phyloP scores from a whole-genome alignment of 2,888 invertebrate species.

The Caradrina kadenii region DNA sequence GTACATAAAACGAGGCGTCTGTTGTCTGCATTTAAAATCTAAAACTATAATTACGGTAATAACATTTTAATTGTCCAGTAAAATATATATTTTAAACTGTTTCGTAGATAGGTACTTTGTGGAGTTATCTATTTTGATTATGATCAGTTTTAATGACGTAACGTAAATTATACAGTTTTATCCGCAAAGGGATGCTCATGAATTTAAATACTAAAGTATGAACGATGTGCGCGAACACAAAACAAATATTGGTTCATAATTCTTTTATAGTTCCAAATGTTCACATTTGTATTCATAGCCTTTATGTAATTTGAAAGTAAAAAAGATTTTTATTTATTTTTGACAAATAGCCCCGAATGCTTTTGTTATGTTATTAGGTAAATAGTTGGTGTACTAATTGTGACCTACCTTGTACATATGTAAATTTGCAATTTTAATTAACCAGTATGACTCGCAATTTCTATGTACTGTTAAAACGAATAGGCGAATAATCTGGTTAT shows the following conservation, averaged over 20 bases:
- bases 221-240: constrained; percentile 29
- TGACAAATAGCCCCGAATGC: background rate
- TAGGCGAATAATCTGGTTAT: constrained; percentile 58
- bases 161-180: constrained; percentile 36
- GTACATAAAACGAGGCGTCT: constrained; percentile 32
- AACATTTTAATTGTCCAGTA: constrained; percentile 33
- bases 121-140: constrained; percentile 41
- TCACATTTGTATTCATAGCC: constrained; percentile 49
- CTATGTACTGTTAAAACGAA: constrained; percentile 20
- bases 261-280: constrained; percentile 29
- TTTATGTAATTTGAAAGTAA: constrained; percentile 30
- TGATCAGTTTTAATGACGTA: constrained; percentile 36
- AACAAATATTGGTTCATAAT: constrained; percentile 46
- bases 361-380: too few species aligned
- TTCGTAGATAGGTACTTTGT: constrained; percentile 25
- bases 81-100: constrained; percentile 37
- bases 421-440: constrained; percentile 29
- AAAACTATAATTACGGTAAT: constrained; percentile 45
- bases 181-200: constrained; percentile 19
- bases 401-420: background rate
- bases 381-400: background rate
- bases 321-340: constrained; percentile 8
- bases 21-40: constrained; percentile 38
- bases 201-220: constrained; percentile 23
- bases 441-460: constrained; percentile 17